Evolutionary conservation across 2,113 vertebrate species (phyloP).

Genomic region (Perca flavescens): DNA sequence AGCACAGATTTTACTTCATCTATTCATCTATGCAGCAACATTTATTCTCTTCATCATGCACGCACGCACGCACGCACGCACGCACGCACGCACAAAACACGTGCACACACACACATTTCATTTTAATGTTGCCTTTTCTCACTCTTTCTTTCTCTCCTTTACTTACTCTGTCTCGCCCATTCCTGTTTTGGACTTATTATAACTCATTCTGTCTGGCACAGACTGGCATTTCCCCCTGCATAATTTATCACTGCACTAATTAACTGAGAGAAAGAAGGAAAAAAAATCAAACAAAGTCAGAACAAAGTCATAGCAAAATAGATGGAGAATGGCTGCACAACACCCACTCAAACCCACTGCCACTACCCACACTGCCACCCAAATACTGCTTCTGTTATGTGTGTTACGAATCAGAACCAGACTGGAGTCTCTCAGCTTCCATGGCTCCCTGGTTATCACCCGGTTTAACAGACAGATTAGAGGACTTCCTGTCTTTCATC

Average conservation of each 20-base stretch:
- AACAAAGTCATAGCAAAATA: slow-evolving; percentile 51
- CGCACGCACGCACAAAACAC: background rate
- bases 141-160: slow-evolving; percentile 51
- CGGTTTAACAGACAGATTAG: slow-evolving; percentile 63
- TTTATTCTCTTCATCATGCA: background rate
- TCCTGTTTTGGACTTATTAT: slow-evolving; percentile 47
- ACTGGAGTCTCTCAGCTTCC: slow-evolving; percentile 56
- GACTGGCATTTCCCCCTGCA: slow-evolving; percentile 69
- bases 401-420: slow-evolving; percentile 45
- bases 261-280: slow-evolving; percentile 51
- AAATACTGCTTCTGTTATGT: slow-evolving; percentile 43
- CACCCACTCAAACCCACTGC: slow-evolving; percentile 48
- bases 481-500: slow-evolving; percentile 75
- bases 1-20: background rate
- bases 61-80: too few species aligned
- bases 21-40: background rate
- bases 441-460: slow-evolving; percentile 73
- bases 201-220: slow-evolving; percentile 50
- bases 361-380: slow-evolving; percentile 28
- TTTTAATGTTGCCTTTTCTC: slow-evolving; percentile 34
- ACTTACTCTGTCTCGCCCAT: slow-evolving; percentile 60
- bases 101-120: slow-evolving; percentile 2
- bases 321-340: slow-evolving; percentile 27
- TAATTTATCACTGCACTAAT: slow-evolving; percentile 71
- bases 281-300: slow-evolving; percentile 32